These are phyloP conservation scores for Teleiodes luculella DNA, from an alignment of 2,888 invertebrate species.

Conservation along the genomic window DNA sequence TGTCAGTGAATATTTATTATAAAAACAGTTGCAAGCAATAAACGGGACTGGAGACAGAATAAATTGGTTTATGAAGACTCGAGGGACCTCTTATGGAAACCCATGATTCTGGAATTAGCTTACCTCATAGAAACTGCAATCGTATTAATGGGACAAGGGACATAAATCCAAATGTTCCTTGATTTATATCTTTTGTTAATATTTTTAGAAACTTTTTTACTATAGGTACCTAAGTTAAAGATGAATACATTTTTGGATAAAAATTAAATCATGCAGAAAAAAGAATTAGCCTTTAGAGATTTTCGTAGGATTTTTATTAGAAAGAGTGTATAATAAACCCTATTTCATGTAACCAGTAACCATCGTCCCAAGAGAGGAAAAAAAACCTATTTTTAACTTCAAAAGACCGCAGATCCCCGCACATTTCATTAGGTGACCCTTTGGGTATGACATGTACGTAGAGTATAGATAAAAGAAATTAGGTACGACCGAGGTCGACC, in stretches of 20 bases:
- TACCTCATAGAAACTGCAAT: no score
- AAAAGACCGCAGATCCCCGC: conserved; percentile 4
- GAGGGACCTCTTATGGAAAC: conserved; percentile 46
- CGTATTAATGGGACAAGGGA: no score
- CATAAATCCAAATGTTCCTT: no score
- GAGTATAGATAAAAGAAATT: conserved; percentile 3
- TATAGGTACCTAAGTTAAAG: no score
- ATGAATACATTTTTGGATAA: no score
- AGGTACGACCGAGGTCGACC: neutral
- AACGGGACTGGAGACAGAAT: conserved; percentile 69
- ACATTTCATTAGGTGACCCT: conserved; percentile 12
- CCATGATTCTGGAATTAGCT: conserved; percentile 13
- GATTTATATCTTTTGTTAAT: no score
- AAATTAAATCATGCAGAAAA: no score
- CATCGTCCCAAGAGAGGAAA: conserved; percentile 4
- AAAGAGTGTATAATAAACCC: neutral
- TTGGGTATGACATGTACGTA: conserved; percentile 5
- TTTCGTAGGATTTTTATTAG: no score
- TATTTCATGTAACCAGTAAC: neutral
- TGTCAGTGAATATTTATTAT: conserved; percentile 76
- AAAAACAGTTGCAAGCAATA: conserved; percentile 73
- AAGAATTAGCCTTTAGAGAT: no score
- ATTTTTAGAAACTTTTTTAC: no score
- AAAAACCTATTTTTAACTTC: conserved; percentile 10
- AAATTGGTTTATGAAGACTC: conserved; percentile 73